Conservation (phyloP, 2,888 invertebrate genomes). For the Acanthosepion pharaonis region DNA sequence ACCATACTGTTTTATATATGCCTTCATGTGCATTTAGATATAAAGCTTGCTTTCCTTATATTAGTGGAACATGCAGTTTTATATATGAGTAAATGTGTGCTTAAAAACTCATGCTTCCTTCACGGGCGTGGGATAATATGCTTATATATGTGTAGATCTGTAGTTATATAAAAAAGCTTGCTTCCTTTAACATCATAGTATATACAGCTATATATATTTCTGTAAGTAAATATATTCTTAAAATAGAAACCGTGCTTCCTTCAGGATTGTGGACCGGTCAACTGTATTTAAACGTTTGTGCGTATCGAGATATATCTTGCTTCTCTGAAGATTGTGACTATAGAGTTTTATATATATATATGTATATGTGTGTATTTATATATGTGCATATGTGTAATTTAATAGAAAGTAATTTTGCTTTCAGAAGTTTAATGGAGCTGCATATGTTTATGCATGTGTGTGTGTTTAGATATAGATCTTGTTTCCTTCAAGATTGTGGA, state of each 20-base stretch:
- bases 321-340: background rate
- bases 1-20: background rate
- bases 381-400: too few species aligned
- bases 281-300: background rate
- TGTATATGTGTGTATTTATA: background rate
- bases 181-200: background rate
- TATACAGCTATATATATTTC: background rate
- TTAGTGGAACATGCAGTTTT: background rate
- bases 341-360: background rate
- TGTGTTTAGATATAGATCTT: background rate
- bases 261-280: background rate
- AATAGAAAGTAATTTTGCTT: too few species aligned
- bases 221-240: too few species aligned
- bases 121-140: background rate
- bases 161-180: background rate
- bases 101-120: background rate
- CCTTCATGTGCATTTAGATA: background rate
- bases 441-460: too few species aligned
- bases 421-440: too few species aligned
- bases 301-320: background rate
- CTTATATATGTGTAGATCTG: background rate
- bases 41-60: background rate
- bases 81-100: background rate
- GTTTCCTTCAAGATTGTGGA: background rate
- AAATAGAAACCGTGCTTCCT: background rate